A percentile compares a stretch with the other conserved stretches of the same genome.
Conservation (phyloP, 1,140 invertebrate species). For the Papilio dardanus region DNA sequence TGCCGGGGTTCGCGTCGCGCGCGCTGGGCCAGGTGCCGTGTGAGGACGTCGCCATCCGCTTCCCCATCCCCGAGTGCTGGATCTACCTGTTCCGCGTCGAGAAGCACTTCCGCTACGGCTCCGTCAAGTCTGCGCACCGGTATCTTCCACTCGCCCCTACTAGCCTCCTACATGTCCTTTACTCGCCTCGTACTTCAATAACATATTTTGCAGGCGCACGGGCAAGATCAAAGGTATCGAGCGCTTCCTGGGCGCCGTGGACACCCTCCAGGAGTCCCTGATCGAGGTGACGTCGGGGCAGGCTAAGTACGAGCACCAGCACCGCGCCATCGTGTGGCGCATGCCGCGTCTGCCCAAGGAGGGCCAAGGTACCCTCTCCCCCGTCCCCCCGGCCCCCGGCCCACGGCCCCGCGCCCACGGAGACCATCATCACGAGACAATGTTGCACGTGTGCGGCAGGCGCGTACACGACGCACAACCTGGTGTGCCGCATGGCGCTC, state of each 20-base stretch:
- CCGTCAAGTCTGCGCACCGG: slow-evolving; percentile 97
- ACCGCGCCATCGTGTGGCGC: slow-evolving; percentile 98
- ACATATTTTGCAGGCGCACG: slow-evolving; percentile 84
- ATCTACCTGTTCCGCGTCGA: slow-evolving; percentile 99
- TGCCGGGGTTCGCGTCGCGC: slow-evolving; percentile 97
- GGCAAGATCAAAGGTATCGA: slow-evolving; percentile 97
- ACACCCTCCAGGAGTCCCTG: slow-evolving; percentile 94
- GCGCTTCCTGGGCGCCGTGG: slow-evolving; percentile 95
- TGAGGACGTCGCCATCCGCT: slow-evolving; percentile 98
- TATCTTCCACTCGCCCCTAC: slow-evolving; percentile 35
- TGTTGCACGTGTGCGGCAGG: slow-evolving; percentile 83
- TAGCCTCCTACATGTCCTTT: not conserved
- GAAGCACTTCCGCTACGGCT: slow-evolving; percentile 99
- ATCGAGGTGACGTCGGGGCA: slow-evolving; percentile 99
- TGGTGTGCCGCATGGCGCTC: slow-evolving; percentile 95
- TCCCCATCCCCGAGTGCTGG: slow-evolving; percentile 99
- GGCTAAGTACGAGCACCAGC: slow-evolving; percentile 99
- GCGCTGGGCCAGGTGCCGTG: slow-evolving; percentile 98
- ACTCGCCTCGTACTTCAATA: no score
- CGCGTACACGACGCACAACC: slow-evolving; percentile 97
- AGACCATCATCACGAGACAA: no score
- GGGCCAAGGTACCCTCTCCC: slow-evolving; percentile 98
- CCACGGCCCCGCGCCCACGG: no score
- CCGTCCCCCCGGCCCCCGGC: no score
- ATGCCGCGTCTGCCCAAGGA: slow-evolving; percentile 98